phyloP scores from a whole-genome alignment of 2,888 invertebrate genomes.

The Harpalus rubripes region DNA sequence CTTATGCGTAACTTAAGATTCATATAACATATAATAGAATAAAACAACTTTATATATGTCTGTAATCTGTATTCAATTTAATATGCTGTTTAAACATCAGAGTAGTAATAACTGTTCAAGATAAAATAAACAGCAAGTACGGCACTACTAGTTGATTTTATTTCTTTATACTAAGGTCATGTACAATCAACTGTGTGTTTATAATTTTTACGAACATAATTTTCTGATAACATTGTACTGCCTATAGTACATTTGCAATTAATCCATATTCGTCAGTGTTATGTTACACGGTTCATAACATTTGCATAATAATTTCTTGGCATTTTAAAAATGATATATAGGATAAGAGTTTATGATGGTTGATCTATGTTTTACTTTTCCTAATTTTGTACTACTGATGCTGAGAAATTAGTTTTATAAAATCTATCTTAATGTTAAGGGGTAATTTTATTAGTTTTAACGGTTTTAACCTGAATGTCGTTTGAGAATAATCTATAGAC shows the following conservation, averaged over 20 bases:
- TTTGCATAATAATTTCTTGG: no score
- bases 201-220: background rate
- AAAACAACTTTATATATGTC: background rate
- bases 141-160: background rate
- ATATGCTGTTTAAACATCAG: background rate
- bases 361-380: no score
- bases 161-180: constrained; percentile 6
- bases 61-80: background rate
- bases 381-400: no score
- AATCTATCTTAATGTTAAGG: no score
- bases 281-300: no score
- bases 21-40: background rate
- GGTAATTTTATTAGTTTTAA: no score
- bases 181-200: background rate
- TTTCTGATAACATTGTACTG: background rate
- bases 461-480: no score
- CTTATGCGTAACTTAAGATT: background rate
- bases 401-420: no score
- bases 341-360: no score
- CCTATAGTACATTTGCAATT: background rate
- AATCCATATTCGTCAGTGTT: no score
- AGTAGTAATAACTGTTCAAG: background rate
- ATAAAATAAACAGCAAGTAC: background rate
- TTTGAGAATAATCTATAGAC: no score
- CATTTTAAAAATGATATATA: no score